Conservation (phyloP, 2,888 invertebrate genomes). For the Torymus tubicola region DNA sequence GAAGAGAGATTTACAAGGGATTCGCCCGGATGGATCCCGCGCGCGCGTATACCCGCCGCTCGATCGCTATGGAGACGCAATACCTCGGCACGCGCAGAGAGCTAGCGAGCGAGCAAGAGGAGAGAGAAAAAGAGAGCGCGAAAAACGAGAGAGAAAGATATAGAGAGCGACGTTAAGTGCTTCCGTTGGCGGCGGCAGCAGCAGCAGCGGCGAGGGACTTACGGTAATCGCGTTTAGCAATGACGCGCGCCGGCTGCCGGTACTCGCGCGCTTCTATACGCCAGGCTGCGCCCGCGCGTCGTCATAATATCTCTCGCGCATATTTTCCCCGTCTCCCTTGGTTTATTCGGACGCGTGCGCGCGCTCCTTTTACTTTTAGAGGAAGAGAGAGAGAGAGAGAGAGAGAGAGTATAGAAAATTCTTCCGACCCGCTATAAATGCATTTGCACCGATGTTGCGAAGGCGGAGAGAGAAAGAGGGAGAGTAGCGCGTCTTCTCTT, state of each 20-base stretch:
- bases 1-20: slow-evolving; percentile 69
- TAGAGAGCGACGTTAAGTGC: slow-evolving; percentile 57
- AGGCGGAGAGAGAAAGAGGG: too few species aligned
- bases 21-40: slow-evolving; percentile 66
- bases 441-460: slow-evolving; percentile 29
- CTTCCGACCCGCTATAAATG: slow-evolving; percentile 29
- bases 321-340: slow-evolving; percentile 40
- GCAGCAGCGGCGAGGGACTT: slow-evolving; percentile 49
- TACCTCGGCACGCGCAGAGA: slow-evolving; percentile 10
- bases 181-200: slow-evolving; percentile 48
- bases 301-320: slow-evolving; percentile 46
- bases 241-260: slow-evolving; percentile 52
- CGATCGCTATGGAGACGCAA: slow-evolving; percentile 23
- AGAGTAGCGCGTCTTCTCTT: too few species aligned
- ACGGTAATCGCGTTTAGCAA: slow-evolving; percentile 57
- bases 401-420: slow-evolving; percentile 37
- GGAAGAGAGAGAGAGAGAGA: too few species aligned
- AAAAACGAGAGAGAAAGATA: slow-evolving; percentile 40
- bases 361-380: slow-evolving; percentile 29
- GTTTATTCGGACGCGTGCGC: background rate
- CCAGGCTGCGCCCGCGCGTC: slow-evolving; percentile 5
- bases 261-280: background rate
- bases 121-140: slow-evolving; percentile 9
- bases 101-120: slow-evolving; percentile 33
- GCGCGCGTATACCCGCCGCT: background rate